Conservation (phyloP, 2,797 vertebrate species). For the Euthynnus affinis region DNA sequence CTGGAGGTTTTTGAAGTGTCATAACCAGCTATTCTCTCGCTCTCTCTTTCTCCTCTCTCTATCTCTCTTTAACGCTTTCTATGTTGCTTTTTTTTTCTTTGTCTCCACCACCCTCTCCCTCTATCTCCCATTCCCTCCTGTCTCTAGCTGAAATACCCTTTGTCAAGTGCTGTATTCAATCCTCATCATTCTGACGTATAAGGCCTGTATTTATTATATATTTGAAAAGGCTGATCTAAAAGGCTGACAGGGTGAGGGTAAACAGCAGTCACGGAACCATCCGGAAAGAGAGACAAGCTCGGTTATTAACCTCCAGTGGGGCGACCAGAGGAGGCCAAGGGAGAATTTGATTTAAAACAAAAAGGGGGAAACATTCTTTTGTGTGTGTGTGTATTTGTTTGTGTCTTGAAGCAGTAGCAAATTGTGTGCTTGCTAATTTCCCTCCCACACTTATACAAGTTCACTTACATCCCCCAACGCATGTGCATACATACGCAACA, state of each 20-base stretch:
- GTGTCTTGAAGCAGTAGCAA: background rate
- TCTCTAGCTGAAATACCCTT: conserved; percentile 44
- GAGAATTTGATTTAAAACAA: conserved; percentile 36
- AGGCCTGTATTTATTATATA: conserved; percentile 61
- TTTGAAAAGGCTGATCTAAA: conserved; percentile 55
- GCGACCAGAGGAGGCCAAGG: conserved; percentile 27
- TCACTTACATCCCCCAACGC: background rate
- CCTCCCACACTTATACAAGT: background rate
- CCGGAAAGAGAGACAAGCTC: conserved; percentile 57
- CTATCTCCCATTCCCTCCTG: conserved; percentile 18
- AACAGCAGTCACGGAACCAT: conserved; percentile 65
- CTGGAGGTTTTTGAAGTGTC: conserved; percentile 81
- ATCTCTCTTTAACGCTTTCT: conserved; percentile 49
- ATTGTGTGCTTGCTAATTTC: background rate
- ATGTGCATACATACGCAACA: background rate
- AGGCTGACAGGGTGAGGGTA: conserved; percentile 63
- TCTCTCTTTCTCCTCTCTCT: conserved; percentile 31
- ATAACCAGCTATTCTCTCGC: conserved; percentile 69
- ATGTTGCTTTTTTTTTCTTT: conserved; percentile 16
- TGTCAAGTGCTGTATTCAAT: conserved; percentile 62
- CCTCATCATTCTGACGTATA: conserved; percentile 59
- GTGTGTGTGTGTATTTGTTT: background rate
- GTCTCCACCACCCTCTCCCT: conserved; percentile 1
- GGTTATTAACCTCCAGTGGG: conserved; percentile 63
- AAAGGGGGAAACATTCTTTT: conserved; percentile 2